phyloP scores from a whole-genome alignment of 2,888 invertebrate genomes.

The Osmoderma eremita region DNA sequence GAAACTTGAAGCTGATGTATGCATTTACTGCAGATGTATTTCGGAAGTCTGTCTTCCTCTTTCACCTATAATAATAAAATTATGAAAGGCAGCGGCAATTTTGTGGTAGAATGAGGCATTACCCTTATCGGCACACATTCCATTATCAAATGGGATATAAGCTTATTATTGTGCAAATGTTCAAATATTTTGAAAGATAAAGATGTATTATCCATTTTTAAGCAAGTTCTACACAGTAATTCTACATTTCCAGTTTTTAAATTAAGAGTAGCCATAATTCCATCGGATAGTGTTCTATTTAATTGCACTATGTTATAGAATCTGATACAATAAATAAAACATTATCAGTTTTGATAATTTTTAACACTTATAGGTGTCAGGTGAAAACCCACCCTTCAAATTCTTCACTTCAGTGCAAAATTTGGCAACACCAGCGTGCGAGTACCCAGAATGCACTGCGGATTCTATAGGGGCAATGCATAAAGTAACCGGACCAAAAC shows the following conservation, averaged over 20 bases:
- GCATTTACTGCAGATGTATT: constrained; percentile 8
- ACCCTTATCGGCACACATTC: not conserved
- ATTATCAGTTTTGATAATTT: too few relatives aligned
- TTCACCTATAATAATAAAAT: not conserved
- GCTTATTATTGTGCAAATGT: constrained; percentile 4
- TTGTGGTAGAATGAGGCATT: not conserved
- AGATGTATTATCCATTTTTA: not conserved
- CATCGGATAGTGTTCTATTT: too few relatives aligned
- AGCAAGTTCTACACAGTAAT: not conserved
- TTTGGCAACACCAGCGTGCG: too few relatives aligned
- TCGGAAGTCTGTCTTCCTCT: constrained; percentile 4
- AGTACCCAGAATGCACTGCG: too few relatives aligned
- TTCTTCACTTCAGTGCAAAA: too few relatives aligned
- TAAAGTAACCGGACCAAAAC: too few relatives aligned
- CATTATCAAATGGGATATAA: constrained; percentile 7
- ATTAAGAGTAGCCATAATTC: not conserved
- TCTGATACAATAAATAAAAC: too few relatives aligned
- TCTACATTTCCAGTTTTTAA: not conserved
- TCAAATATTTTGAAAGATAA: constrained; percentile 7
- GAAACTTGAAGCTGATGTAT: not conserved
- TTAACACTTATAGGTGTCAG: too few relatives aligned
- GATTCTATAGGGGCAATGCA: too few relatives aligned
- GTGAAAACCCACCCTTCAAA: too few relatives aligned
- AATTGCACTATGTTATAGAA: too few relatives aligned
- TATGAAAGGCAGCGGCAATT: not conserved